These are phyloP conservation scores for Drosophila teissieri DNA, from an alignment of 1,140 invertebrate genomes.

Conservation along the genomic window DNA sequence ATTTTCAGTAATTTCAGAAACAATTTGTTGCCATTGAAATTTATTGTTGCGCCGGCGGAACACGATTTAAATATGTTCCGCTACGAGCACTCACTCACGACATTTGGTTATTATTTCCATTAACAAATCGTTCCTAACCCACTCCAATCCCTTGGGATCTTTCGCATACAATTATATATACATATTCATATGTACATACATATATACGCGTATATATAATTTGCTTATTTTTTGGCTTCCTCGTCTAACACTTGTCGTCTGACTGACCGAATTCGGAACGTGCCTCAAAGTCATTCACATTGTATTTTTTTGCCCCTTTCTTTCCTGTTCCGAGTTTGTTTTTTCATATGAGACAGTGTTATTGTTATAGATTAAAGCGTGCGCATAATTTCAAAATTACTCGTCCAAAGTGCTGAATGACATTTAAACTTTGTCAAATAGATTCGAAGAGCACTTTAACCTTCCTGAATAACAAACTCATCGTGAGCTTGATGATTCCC, in stretches of 20 bases:
- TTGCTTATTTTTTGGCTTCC: slow-evolving; percentile 31
- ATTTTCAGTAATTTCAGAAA: slow-evolving; percentile 43
- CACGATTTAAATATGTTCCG: slow-evolving; percentile 45
- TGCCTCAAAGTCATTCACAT: slow-evolving; percentile 54
- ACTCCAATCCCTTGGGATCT: slow-evolving; percentile 4
- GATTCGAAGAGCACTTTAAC: neutral
- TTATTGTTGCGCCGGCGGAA: slow-evolving; percentile 30
- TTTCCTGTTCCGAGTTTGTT: neutral
- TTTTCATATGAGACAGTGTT: slow-evolving; percentile 3
- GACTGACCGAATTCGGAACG: slow-evolving; percentile 33
- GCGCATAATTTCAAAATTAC: slow-evolving; percentile 2
- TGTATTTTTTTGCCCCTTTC: slow-evolving; percentile 13
- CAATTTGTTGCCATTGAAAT: slow-evolving; percentile 66
- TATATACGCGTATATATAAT: too few relatives aligned
- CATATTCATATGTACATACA: too few relatives aligned
- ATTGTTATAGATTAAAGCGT: slow-evolving; percentile 1
- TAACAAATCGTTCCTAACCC: slow-evolving; percentile 29
- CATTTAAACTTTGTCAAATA: slow-evolving; percentile 1
- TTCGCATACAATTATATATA: slow-evolving; percentile 13
- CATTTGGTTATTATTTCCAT: slow-evolving; percentile 48
- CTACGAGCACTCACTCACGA: slow-evolving; percentile 30
- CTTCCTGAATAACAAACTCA: slow-evolving; percentile 4
- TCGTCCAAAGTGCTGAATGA: slow-evolving; percentile 14
- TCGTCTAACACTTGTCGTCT: slow-evolving; percentile 64
- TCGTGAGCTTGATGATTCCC: neutral